phyloP scores from a whole-genome alignment of 2,888 invertebrate species.

The Unio pictorum region DNA sequence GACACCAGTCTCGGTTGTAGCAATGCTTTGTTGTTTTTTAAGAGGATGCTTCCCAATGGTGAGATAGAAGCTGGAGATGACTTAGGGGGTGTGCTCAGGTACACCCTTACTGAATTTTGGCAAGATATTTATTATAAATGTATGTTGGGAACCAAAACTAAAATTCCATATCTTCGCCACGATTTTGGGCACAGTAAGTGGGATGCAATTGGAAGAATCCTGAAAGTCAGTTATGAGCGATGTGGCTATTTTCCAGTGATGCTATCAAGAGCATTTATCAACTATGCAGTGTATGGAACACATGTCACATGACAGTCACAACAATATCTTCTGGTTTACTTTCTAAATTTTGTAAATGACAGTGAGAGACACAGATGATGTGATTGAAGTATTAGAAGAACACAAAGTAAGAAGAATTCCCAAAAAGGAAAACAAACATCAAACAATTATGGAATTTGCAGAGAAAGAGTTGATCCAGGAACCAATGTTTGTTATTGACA shows the following conservation, averaged over 20 bases:
- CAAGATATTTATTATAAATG: background rate
- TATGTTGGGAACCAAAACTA: background rate
- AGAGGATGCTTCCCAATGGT: background rate
- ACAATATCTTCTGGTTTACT: no score
- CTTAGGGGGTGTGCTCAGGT: background rate
- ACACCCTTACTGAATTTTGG: background rate
- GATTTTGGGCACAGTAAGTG: no score
- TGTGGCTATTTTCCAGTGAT: no score
- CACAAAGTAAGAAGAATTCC: constrained; percentile 1
- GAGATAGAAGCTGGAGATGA: background rate
- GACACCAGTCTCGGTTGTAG: background rate
- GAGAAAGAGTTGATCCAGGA: constrained; percentile 1
- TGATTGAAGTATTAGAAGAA: background rate
- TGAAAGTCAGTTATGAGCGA: no score
- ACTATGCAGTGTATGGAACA: no score
- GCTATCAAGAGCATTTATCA: no score
- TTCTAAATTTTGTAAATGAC: no score
- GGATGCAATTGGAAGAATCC: no score
- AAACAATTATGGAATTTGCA: background rate
- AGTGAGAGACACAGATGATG: background rate
- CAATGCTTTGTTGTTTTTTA: no score
- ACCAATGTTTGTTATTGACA: constrained; percentile 2
- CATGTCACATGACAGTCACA: no score
- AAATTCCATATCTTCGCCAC: no score
- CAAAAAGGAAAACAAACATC: background rate